Base-by-base conservation (phyloP, 1,140 invertebrate species). In the Drosophila asahinai region DNA sequence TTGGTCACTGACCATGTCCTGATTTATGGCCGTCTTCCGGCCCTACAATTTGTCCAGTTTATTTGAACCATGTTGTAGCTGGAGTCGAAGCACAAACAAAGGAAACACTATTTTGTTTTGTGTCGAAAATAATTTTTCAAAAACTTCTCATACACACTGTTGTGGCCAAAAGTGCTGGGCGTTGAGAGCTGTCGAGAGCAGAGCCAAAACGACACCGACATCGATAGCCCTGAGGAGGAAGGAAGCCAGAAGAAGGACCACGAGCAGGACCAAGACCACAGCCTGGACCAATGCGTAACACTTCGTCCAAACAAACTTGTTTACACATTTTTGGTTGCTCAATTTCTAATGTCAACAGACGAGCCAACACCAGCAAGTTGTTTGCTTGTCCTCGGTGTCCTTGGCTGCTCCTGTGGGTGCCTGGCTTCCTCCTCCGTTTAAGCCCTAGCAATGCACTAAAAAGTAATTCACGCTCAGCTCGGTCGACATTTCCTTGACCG, bases 291-390 rank as follows among this genome's bases (percentile, higher is more conserved):
- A 67, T 78, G 64, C 75, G 63, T 70, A 77, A 77, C 84, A 86
- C 80, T 83, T 83, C 66, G 82, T 62, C 82, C 82, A 78, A 87
- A 87, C 83, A 87, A 89, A 83, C 77, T 81, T 90, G 86, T 89
- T 89, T 89, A 89, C 86, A 89, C 86, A 90, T 89, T 89, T 89
- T 78, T 84, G 84, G 84, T 89, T 89, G 84, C 84, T 89, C 84
- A 89, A 89, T 89, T 89, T 90, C 84, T 79, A 90, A 75, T 90
- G 84, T 90, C 84, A 89, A 90, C 86, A 89, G 76, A 66, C 78
- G 80, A 81, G 84, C 60, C 66, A 66, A 43, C 42, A 43, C 43
- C 80, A 63, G 52, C 80, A 63, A 57, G 54, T 60, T 65, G 80
- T 71, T 83, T 65, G 77, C 65, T 83, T 74, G 73, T 75, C 61